Base-by-base conservation (phyloP, 2,888 invertebrate genomes). In the Eupsilia transversa region DNA sequence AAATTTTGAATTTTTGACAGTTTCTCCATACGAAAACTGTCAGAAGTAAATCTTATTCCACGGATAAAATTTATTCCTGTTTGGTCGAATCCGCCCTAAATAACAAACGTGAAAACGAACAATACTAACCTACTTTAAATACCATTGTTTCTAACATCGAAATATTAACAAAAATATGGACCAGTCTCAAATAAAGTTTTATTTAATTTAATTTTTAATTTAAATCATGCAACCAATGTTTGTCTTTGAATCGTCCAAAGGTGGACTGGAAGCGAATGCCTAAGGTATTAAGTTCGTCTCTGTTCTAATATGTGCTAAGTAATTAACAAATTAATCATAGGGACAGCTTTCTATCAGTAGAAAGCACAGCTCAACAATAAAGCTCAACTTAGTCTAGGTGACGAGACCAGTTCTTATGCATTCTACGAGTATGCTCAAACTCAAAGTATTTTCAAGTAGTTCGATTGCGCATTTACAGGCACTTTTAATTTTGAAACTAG, bases 381-480 rank as follows among this genome's bases (percentile, higher is more conserved):
- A 61, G 38, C 9, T 61, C 20, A 10, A 38, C 38, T 27, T 27
- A 20, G 20, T 10, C 27, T 27, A 6, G 2, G 14, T 60, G n/a
- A 17, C 9, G 38, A 35, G 23, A 14, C 14, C 3, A 14, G 23
- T 14, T 35, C 2, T 9, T 10, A 5, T 41, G 61, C 3, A 27
- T 61, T 38, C 17, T 35, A 46, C 6, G 46, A 46, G 20, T 43
- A 9, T 10, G 27, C 27, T 38, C n/a, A 10, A n/a, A n/a, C n/a
- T 38, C 17, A 60, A 60, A 35, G 60, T 14, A 60, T n/a, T n/a
- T 35, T 46, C 46, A 52, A 52, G 52, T 52, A 52, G 52, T 52
- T 52, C n/a, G 9, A 60, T 60, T 38, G 17, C 2, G 38, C 60
- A 35, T 61, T 17, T 38, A 9, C 14, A n/a, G n/a, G 1, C 14